Base-by-base conservation (phyloP, 2,888 invertebrate genomes). In the Dolichopus griseipennis region DNA sequence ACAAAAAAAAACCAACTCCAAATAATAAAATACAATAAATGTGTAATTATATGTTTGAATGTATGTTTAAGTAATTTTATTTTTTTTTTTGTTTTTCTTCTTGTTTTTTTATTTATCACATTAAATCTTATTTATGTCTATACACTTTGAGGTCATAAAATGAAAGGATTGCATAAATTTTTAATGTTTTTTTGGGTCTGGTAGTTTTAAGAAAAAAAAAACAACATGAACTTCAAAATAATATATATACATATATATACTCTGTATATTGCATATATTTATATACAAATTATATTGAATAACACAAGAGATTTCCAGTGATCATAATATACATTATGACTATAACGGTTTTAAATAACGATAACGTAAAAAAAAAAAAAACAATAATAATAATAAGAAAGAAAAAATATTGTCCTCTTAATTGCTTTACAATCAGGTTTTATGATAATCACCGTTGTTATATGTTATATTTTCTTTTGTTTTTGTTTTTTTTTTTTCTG, bases 111-210 rank as follows among this genome's bases (percentile, higher is more conserved):
- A 15, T 43, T 52, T 52, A 18, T 18, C 18, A 52, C 52, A 52
- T 52, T 52, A 52, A 52, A 52, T 52, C 52, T 52, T 52, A 52
- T 52, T 52, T 52, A 52, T 52, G 52, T 52, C n/a, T 52, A 52
- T 52, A 52, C 15, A 15, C 15, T 52, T 52, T 52, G n/a, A 52
- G 52, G 52, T 52, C 52, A 52, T 52, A 52, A 52, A 52, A 52
- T 52, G 18, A 52, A 52, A 52, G 52, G 52, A 52, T 52, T 52
- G 15, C 52, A 52, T n/a, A 52, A 52, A 52, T 12, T 52, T n/a
- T 52, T 52, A 52, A 52, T 52, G n/a, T 15, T 18, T 52, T n/a
- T 52, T 52, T 52, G 52, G 27, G 52, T 52, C n/a, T 52, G 52
- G 18, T 18, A 52, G 12, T 37, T 37, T 37, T 37, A 37, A 37